phyloP scores from a whole-genome alignment of 1,140 invertebrate species.

The Bombus difficillimus region DNA sequence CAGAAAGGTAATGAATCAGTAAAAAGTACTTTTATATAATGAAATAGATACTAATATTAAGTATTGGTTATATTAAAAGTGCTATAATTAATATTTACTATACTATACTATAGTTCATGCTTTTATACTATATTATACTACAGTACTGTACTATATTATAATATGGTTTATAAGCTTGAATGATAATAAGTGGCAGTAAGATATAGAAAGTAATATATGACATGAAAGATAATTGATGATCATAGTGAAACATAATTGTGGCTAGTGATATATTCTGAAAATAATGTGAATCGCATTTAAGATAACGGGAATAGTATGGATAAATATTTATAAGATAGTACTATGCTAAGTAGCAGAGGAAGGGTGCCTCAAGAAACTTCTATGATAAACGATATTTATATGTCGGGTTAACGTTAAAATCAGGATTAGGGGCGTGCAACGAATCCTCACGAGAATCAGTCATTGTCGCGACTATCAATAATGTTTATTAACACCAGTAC shows the following conservation, averaged over 20 bases:
- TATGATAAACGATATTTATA: not conserved
- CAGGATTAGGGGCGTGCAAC: too few species aligned
- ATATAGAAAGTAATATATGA: not conserved
- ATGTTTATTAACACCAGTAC: too few species aligned
- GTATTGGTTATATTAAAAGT: too few species aligned
- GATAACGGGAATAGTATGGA: not conserved
- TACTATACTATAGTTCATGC: too few species aligned
- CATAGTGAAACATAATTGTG: too few species aligned
- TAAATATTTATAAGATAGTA: not conserved
- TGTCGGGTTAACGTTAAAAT: too few species aligned
- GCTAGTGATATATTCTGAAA: too few species aligned
- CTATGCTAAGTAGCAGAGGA: not conserved
- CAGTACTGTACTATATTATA: not conserved
- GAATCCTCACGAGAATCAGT: too few species aligned
- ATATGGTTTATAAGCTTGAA: not conserved
- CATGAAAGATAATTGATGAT: not conserved
- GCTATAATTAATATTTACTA: too few species aligned
- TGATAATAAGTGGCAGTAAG: not conserved
- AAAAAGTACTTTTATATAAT: not conserved
- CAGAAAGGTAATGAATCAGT: not conserved
- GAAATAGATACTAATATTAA: too few species aligned
- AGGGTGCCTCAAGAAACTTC: not conserved
- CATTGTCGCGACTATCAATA: too few species aligned
- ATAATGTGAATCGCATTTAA: not conserved
- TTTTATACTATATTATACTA: too few species aligned